Conservation (phyloP, 2,797 vertebrate species). For the Lutjanus campechanus region DNA sequence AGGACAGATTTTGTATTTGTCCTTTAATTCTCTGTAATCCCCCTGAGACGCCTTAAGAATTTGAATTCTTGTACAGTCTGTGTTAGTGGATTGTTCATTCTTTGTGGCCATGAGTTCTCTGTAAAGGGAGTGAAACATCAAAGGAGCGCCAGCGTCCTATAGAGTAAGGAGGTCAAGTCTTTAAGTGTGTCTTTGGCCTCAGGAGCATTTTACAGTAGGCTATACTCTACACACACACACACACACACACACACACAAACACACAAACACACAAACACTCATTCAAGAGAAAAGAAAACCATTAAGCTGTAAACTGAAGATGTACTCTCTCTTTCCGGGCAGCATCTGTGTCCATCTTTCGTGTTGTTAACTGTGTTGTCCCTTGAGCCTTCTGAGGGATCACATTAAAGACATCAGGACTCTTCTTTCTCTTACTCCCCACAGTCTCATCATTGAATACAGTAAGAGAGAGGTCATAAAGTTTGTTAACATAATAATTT, state of each 20-base stretch:
- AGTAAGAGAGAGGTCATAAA: neutral
- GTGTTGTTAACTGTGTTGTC: slow-evolving; percentile 28
- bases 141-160: neutral
- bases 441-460: neutral
- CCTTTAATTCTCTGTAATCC: slow-evolving; percentile 62
- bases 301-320: slow-evolving; percentile 64
- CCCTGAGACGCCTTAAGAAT: slow-evolving; percentile 36
- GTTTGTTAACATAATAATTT: slow-evolving; percentile 2
- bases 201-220: slow-evolving; percentile 6
- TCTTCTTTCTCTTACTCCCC: neutral
- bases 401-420: slow-evolving; percentile 42
- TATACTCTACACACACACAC: slow-evolving; percentile 18
- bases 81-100: slow-evolving; percentile 26
- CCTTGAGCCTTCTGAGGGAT: slow-evolving; percentile 45
- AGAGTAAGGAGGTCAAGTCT: slow-evolving; percentile 43
- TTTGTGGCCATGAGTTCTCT: slow-evolving; percentile 7
- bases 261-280: neutral
- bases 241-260: slow-evolving; percentile 15
- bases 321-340: slow-evolving; percentile 32
- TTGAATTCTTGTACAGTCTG: slow-evolving; percentile 24
- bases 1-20: slow-evolving; percentile 51
- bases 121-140: slow-evolving; percentile 22
- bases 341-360: slow-evolving; percentile 47
- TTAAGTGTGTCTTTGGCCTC: slow-evolving; percentile 45
- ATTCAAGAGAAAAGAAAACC: slow-evolving; percentile 40